Percentiles rank a stretch among this genome's conserved stretches.
These are phyloP conservation scores for Brachypodius melanocephalos DNA, from an alignment of 2,113 vertebrate genomes.

Conservation along the genomic window DNA sequence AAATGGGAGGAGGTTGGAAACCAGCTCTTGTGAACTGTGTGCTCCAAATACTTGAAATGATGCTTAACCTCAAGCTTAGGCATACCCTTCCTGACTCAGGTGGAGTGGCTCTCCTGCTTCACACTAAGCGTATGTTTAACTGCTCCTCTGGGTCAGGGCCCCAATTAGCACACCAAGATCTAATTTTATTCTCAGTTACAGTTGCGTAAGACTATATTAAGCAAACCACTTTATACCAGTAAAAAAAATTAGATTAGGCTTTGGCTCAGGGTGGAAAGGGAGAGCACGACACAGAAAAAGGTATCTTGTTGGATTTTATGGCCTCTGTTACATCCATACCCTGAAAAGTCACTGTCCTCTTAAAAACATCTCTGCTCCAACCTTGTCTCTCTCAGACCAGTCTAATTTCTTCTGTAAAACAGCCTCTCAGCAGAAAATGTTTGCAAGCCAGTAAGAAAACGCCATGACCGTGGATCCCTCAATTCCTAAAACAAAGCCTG, in stretches of 20 bases:
- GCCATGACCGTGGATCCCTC: fast-evolving
- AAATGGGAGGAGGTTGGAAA: neutral
- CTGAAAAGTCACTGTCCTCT: neutral
- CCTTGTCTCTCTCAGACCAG: neutral
- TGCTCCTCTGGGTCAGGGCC: constrained; percentile 11
- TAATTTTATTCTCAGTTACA: constrained; percentile 38
- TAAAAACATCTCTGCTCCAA: neutral
- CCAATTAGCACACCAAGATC: constrained; percentile 34
- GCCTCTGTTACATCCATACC: neutral
- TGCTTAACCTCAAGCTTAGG: neutral
- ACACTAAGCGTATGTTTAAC: neutral
- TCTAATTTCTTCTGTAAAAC: neutral
- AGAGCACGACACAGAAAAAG: neutral
- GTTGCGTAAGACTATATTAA: constrained; percentile 24
- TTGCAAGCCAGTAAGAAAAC: neutral
- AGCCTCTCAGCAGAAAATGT: neutral
- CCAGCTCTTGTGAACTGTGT: neutral
- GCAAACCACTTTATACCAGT: neutral
- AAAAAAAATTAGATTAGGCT: neutral
- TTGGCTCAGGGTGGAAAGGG: neutral
- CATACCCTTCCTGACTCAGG: neutral
- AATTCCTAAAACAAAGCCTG: neutral
- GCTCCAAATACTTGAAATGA: neutral
- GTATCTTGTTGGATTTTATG: neutral
- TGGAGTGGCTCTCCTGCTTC: neutral